A percentile compares a stretch with the other conserved stretches of the same genome.
phyloP scores from a whole-genome alignment of 2,888 invertebrate species.

The Campopleginae sp. region DNA sequence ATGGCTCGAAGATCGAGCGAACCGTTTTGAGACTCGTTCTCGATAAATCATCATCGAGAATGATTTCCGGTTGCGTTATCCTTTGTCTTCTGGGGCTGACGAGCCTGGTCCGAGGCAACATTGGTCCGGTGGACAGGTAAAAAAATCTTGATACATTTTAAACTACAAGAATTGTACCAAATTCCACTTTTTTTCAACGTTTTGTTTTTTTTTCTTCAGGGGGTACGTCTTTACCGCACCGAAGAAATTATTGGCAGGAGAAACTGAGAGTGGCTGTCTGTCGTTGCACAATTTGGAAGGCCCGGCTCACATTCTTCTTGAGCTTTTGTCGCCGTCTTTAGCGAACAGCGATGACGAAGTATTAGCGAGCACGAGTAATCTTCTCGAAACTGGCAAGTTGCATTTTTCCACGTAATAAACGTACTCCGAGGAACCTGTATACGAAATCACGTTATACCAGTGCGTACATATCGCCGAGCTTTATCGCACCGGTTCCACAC shows the following conservation, averaged over 20 bases:
- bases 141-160: not conserved
- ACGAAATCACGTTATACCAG: conserved; percentile 21
- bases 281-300: conserved; percentile 81
- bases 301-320: conserved; percentile 79
- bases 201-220: conserved; percentile 66
- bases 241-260: conserved; percentile 79
- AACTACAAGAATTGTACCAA: not conserved
- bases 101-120: conserved; percentile 33
- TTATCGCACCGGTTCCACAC: conserved; percentile 37
- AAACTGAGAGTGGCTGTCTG: conserved; percentile 79
- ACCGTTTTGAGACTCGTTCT: conserved; percentile 38
- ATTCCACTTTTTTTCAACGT: not conserved
- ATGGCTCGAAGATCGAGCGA: conserved; percentile 45
- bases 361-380: conserved; percentile 74
- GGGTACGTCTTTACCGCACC: conserved; percentile 82
- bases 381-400: conserved; percentile 76
- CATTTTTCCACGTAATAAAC: not conserved
- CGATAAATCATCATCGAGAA: conserved; percentile 23
- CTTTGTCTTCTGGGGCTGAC: conserved; percentile 46
- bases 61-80: conserved; percentile 22
- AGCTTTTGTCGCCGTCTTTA: conserved; percentile 74
- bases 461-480: not conserved
- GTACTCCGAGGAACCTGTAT: not conserved
- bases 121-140: conserved; percentile 62
- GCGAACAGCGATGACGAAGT: conserved; percentile 70